phyloP scores from a whole-genome alignment of 2,888 invertebrate species.

The Gortyna flavago region DNA sequence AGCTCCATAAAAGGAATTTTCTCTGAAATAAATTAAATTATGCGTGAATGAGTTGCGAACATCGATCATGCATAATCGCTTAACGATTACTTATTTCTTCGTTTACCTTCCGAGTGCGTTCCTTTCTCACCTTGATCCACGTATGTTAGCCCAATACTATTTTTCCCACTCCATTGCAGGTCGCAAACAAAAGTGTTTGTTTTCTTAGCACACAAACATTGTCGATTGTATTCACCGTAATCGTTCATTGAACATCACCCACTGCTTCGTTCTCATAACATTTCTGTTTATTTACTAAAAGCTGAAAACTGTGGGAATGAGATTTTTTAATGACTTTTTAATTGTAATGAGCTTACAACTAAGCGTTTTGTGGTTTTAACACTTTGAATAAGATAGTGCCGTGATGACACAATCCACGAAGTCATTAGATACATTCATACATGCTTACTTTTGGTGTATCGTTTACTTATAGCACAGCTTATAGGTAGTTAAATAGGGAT shows the following conservation, averaged over 20 bases:
- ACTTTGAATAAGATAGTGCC: slow-evolving; percentile 8
- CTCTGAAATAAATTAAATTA: slow-evolving; percentile 15
- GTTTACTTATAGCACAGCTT: background rate
- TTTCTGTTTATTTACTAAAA: slow-evolving; percentile 58
- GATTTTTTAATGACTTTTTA: slow-evolving; percentile 25
- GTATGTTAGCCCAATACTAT: slow-evolving; percentile 19
- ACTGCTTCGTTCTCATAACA: slow-evolving; percentile 71
- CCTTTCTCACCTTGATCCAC: slow-evolving; percentile 37
- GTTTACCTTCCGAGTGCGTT: slow-evolving; percentile 17
- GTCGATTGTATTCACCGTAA: slow-evolving; percentile 63
- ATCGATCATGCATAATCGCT: background rate
- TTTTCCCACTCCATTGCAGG: slow-evolving; percentile 55
- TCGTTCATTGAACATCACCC: slow-evolving; percentile 63
- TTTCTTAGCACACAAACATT: slow-evolving; percentile 60
- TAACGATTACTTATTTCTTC: slow-evolving; percentile 24
- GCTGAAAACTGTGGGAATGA: slow-evolving; percentile 58
- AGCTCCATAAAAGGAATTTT: slow-evolving; percentile 33
- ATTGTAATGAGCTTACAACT: background rate
- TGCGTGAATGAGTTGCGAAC: slow-evolving; percentile 12
- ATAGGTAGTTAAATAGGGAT: background rate
- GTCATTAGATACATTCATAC: background rate
- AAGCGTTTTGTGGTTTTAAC: slow-evolving; percentile 22
- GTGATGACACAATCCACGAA: slow-evolving; percentile 5
- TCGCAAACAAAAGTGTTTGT: slow-evolving; percentile 67
- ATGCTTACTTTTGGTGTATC: too few species aligned